phyloP scores from a whole-genome alignment of 2,113 vertebrate species.

The Apteryx mantelli region DNA sequence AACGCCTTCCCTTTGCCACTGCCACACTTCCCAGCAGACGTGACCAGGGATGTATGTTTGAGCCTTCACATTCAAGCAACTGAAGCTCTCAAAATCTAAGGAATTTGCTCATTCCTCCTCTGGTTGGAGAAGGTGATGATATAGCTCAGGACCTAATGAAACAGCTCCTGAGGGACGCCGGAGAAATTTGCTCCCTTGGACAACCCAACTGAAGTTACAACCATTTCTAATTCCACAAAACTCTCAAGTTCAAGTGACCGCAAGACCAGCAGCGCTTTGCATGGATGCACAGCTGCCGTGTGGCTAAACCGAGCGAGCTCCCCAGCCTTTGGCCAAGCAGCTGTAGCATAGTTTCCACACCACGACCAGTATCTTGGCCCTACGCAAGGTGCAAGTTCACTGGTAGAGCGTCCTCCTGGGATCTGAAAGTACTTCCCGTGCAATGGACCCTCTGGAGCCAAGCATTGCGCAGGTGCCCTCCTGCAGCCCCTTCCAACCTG shows the following conservation, averaged over 20 bases:
- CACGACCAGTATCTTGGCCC: too few relatives aligned
- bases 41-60: fast-evolving
- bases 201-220: background rate
- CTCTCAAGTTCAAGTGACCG: background rate
- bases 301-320: background rate
- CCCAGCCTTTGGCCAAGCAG: background rate
- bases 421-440: too few relatives aligned
- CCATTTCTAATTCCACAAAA: background rate
- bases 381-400: too few relatives aligned
- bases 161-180: fast-evolving
- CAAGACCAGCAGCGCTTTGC: background rate
- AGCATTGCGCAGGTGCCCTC: background rate
- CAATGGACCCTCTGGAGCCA: background rate
- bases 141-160: background rate
- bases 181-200: background rate
- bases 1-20: background rate
- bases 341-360: background rate
- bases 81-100: background rate
- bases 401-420: too few relatives aligned
- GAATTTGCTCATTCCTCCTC: background rate
- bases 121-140: background rate
- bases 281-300: fast-evolving
- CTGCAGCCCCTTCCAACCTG: background rate
- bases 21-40: fast-evolving
- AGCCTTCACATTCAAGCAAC: background rate